Base-by-base conservation (phyloP, 2,113 vertebrate genomes). In the Tachuris rubrigastra region DNA sequence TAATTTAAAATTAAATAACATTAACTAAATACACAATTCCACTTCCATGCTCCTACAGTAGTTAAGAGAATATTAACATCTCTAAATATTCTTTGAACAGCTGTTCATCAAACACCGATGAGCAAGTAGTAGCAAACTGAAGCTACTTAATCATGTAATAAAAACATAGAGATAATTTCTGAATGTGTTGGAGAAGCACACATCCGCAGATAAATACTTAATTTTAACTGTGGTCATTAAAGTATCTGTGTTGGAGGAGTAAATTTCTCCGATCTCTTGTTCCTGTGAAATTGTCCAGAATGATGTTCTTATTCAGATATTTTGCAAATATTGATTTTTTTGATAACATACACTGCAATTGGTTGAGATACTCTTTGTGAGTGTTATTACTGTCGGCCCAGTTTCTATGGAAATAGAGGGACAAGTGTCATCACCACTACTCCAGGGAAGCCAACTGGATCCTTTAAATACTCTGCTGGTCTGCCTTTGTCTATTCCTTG, bases 121-220 rank as follows among this genome's bases (percentile, higher is more conserved):
- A 82, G 14, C 31, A 78, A 85, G 35, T 63, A 22, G 22, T 24
- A 55, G 16, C 20, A 68, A 85, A 78, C 35, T 55, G 27, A 82
- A 25, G 25, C 30, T 76, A 23, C 27, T 71, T 83, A 69, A 63
- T 58, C 12, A 37, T 5, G 1, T 35, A 6, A 24, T 56, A 62
- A 79, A 93, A 89, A 75, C 14, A n/a, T 6, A 59, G 33, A 41
- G 42, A 17, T 30, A 19, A 41, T 78, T 87, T 74, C 39, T 84
- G 42, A 31, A 39, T 0, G 1, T 42, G 15, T 62, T 67, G 6
- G 1, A 52, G 47, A 71, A 62, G 39, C 3, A 17, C 6, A 2
- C 3, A 16, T 62, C 74, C 50, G 23, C 39, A 52, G 60, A 68
- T 35, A 66, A 86, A 80, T 16, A 46, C 2, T 2, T 49, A 20